phyloP scores from a whole-genome alignment of 2,888 invertebrate genomes.

The Oxycera nigricornis region DNA sequence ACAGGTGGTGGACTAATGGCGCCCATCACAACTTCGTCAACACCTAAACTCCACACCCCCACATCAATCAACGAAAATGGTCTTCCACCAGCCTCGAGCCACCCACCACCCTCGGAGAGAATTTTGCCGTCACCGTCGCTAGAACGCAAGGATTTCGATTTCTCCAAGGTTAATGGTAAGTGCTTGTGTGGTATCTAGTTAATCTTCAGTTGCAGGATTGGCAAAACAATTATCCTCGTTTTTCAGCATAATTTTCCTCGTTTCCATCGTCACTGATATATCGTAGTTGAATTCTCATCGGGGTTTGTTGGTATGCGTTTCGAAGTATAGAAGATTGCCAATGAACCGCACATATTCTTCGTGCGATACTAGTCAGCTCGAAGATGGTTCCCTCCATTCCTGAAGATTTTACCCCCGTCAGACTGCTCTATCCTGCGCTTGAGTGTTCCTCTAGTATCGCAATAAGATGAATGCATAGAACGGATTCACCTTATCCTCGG shows the following conservation, averaged over 20 bases:
- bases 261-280: background rate
- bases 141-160: conserved; percentile 60
- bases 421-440: background rate
- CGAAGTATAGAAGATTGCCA: background rate
- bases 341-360: conserved; percentile 12
- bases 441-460: background rate
- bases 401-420: background rate
- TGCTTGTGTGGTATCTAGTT: conserved; percentile 44
- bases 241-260: background rate
- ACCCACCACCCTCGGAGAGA: conserved; percentile 52
- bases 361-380: background rate
- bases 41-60: conserved; percentile 55
- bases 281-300: too few species aligned
- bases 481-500: conserved; percentile 39
- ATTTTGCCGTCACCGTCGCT: conserved; percentile 57
- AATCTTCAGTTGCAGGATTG: conserved; percentile 12
- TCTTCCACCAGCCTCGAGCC: conserved; percentile 36
- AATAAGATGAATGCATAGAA: background rate
- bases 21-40: conserved; percentile 2
- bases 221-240: conserved; percentile 6
- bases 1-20: conserved; percentile 26
- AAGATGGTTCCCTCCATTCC: conserved; percentile 7
- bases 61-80: conserved; percentile 51
- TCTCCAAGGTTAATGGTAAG: conserved; percentile 63
- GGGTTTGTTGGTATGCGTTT: too few species aligned